Base-by-base conservation (phyloP, 2,888 invertebrate genomes). In the Pristionchus exspectatus region DNA sequence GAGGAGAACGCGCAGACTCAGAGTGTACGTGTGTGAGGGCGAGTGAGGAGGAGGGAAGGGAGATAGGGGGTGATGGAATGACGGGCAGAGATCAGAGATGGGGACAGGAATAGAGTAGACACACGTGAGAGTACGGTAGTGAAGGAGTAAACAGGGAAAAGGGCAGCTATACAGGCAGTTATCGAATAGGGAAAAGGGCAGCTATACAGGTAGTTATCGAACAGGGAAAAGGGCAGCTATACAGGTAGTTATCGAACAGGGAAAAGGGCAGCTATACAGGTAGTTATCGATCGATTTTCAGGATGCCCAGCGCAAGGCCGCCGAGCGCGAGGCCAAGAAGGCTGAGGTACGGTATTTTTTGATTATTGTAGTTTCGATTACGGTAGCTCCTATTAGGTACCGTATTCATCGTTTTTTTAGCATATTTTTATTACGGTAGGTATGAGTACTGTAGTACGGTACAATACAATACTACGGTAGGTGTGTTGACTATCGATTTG, bases 301-400 rank as follows among this genome's bases (percentile, higher is more conserved):
- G 94, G 94, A 95, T 90, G 95, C 94, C 85, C 90, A 92, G 90
- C 98, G 97, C 97, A 98, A 98, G 96, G 98, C 98, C 97, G 97
- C 97, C 96, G 98, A 98, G 96, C 98, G 98, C 96, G 98, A 98
- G 96, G 97, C 97, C 97, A 98, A 98, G 97, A 98, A 98, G 96
- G 98, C 98, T 96, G 98, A 98, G 96, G 93, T 98, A 96, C 97
- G 98, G 96, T 98, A 98, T 38, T 10, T 30, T 27, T 2, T 24
- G 18, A 14, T 16, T 72, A 63, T n/a, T 2, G 21, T 27, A 72
- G 12, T 44, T 9, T 1, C n/a, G 24, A 59, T 16, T 24, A 16
- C 72, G 1, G 33, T 72, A 74, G 44, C 44, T 50, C 44, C 12
- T 50, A 50, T 50, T 50, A 50, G 1, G 4, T 12, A 50, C 44